Base-by-base conservation (phyloP, 2,797 vertebrate species). In the Hydrocynus forskahlii region DNA sequence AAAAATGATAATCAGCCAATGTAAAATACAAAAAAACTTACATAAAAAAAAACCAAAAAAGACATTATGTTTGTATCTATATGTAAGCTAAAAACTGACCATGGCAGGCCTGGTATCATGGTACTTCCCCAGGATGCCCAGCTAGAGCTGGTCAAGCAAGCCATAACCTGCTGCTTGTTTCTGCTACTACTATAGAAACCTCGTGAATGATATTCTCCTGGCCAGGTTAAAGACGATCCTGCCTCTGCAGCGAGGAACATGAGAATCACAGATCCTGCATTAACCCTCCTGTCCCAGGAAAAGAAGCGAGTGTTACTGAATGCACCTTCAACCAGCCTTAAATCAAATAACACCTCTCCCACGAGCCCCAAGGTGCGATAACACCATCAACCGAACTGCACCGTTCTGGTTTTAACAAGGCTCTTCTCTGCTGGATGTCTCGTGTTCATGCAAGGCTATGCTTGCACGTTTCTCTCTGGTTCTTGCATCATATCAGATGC, bases 401-500 rank as follows among this genome's bases (percentile, higher is more conserved):
- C 50, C 16, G 9, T 55, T 55, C 48, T 72, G 71, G 71, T 12
- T 55, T 64, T 52, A 63, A 50, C 57, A 40, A 57, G 19, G 45
- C 13, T 48, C 8, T 38, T 25, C 9, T 7, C 13, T 13, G n/a
- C 45, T 59, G 14, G 60, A 64, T 69, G 29, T 59, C 29, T 43
- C 25, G n/a, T 74, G 23, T 62, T 74, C 35, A 76, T 77, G 19
- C 45, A 71, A 13, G 4, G 45, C n/a, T 63, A n/a, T 10, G 50
- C 66, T 85, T 84, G 75, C 79, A 81, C 13, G 54, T 48, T 62
- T 25, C 45, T 76, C 52, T 69, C 63, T 35, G 66, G 62, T 59
- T 71, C 48, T 83, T 80, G 74, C 74, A 85, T 76, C 75, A 77
- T 70, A 52, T 59, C 67, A 75, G 57, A 70, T 57, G 43, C n/a